Evolutionary conservation across 1,140 invertebrate species (phyloP), one percentile per base, ranked within the genome.

Genomic region (Cheumatopsyche charites): DNA sequence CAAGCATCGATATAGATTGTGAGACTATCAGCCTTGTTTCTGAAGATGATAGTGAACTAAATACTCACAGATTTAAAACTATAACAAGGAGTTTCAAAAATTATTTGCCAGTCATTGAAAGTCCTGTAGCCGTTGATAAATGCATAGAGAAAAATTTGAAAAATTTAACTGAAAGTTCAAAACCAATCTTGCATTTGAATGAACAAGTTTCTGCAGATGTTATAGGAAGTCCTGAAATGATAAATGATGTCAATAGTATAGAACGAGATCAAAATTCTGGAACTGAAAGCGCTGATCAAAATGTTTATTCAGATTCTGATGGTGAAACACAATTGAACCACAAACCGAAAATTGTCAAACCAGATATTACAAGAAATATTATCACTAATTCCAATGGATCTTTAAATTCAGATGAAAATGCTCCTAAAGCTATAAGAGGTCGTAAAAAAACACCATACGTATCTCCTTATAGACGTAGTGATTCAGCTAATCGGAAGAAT

Each of bases 381-480:
- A 83, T 81, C 65, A 69, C 81, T 23, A 82, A 83, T 69, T 84
- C 80, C 0, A 82, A 83, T 68, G 80, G 83, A 1, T 82, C 82
- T 0, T 68, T 78, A 4, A 81, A 81, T 15, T 26, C 29, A 4
- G 77, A 78, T 23, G 82, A 82, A 75, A 82, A 83, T 19, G 76
- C 71, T 7, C 84, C 86, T 0, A 95, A 94, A 81, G 86, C 81
- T 0, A 88, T 96, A 26, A 84, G 93, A 62, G 94, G 93, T 0
- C 82, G 91, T 58, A 88, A 92, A 77, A 94, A 92, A 79, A 86
- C 89, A 0, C 80, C 89, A 1, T 92, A 92, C 77, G 86, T 88
- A 0, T 88, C 87, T 0, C 87, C 87, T 9, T 87, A 88, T 77
- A 82, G 85, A 72, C 80, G 80, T 66, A 85, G 72, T 63, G 49